phyloP scores from a whole-genome alignment of 1,140 invertebrate genomes.

The Liolophura sinensis region DNA sequence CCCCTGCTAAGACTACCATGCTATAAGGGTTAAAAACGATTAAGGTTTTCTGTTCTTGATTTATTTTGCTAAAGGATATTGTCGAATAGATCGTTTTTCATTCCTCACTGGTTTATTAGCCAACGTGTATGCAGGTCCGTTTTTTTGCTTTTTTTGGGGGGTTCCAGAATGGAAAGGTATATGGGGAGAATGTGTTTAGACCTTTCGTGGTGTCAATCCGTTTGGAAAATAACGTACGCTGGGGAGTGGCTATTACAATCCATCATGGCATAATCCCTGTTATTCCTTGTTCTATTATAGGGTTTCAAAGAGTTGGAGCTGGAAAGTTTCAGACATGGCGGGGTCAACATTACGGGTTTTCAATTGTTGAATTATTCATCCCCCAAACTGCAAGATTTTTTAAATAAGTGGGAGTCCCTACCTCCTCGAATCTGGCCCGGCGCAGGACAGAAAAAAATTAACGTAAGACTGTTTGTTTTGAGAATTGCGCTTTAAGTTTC shows the following conservation, averaged over 20 bases:
- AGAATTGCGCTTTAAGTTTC: too few species aligned
- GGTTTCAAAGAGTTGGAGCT: slow-evolving; percentile 53
- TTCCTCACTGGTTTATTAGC: background rate
- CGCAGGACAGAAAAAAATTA: background rate
- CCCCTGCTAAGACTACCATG: too few species aligned
- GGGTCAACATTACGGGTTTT: slow-evolving; percentile 60
- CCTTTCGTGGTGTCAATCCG: background rate
- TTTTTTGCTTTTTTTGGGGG: too few species aligned
- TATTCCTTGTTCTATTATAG: slow-evolving; percentile 20
- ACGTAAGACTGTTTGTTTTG: too few species aligned
- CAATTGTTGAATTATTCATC: slow-evolving; percentile 40
- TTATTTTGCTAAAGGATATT: background rate
- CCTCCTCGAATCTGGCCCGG: background rate
- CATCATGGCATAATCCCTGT: too few species aligned
- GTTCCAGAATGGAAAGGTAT: too few species aligned
- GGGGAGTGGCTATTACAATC: too few species aligned
- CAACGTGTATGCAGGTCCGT: too few species aligned
- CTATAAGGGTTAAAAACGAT: too few species aligned
- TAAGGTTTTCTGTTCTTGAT: background rate
- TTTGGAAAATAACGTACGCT: background rate
- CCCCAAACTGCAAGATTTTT: slow-evolving; percentile 1
- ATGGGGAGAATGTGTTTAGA: too few species aligned
- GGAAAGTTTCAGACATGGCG: slow-evolving; percentile 55
- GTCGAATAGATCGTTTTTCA: background rate
- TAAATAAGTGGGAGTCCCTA: background rate